A percentile compares a stretch with the other conserved stretches of the same genome.
phyloP scores from a whole-genome alignment of 2,113 vertebrate species.

The Sclerurus mexicanus region DNA sequence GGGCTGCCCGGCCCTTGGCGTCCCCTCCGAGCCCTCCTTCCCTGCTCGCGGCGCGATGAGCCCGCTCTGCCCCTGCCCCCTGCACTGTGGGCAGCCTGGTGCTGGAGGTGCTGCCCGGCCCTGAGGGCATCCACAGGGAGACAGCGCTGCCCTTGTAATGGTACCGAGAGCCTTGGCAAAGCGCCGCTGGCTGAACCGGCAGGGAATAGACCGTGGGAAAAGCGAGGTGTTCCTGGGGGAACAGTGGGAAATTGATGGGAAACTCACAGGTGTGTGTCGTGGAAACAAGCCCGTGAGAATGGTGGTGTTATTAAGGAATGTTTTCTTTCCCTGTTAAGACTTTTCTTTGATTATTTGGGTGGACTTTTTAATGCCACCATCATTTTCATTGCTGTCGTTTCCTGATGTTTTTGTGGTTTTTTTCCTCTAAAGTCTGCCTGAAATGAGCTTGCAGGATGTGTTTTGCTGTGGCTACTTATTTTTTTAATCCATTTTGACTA shows the following conservation, averaged over 20 bases:
- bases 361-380: accelerated
- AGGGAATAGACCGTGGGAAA: accelerated
- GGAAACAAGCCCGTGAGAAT: background rate
- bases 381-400: background rate
- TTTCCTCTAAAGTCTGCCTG: background rate
- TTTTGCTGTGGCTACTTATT: background rate
- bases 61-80: background rate
- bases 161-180: background rate
- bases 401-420: background rate
- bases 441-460: background rate
- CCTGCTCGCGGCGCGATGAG: accelerated
- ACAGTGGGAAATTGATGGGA: accelerated
- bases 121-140: background rate
- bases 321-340: accelerated
- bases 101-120: background rate
- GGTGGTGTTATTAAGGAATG: background rate
- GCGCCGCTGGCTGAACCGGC: accelerated
- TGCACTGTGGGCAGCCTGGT: background rate
- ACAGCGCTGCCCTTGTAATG: accelerated
- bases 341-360: background rate
- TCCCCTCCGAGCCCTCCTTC: accelerated
- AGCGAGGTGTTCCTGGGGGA: background rate
- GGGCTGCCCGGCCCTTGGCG: background rate
- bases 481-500: background rate
- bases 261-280: accelerated